A percentile compares a stretch with the other conserved stretches of the same genome.
Evolutionary conservation across 2,888 invertebrate species (phyloP).

Genomic region (Thera obeliscata): DNA sequence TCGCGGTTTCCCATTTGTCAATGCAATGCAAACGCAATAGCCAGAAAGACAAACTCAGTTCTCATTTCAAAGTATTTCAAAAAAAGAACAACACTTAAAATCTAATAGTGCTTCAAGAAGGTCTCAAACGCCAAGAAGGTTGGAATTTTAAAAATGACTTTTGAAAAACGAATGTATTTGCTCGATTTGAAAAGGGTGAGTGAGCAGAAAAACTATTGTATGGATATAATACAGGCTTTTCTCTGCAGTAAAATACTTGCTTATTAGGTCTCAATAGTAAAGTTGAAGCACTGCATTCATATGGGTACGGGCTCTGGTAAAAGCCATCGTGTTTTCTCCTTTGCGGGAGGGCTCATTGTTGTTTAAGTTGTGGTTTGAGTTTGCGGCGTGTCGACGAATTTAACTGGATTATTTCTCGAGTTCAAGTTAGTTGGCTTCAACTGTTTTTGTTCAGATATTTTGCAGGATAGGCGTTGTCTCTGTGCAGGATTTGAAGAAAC

Average conservation of each 20-base stretch:
- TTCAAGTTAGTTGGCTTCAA: slow-evolving; percentile 56
- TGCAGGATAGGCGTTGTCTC: slow-evolving; percentile 13
- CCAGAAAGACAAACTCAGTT: too few species aligned
- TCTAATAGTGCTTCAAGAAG: background rate
- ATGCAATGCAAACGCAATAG: too few species aligned
- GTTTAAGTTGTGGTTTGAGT: slow-evolving; percentile 65
- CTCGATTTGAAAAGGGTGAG: too few species aligned
- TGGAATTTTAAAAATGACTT: too few species aligned
- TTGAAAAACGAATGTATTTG: too few species aligned
- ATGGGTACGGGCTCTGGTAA: slow-evolving; percentile 1
- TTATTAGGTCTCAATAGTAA: background rate
- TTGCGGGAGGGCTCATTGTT: slow-evolving; percentile 62
- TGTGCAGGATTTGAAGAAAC: slow-evolving; percentile 11
- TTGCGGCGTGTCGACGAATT: slow-evolving; percentile 64
- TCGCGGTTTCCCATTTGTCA: too few species aligned
- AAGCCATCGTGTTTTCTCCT: slow-evolving; percentile 42
- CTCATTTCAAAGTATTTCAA: background rate
- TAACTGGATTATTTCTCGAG: slow-evolving; percentile 68
- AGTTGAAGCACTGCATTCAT: slow-evolving; percentile 19
- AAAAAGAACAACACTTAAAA: background rate
- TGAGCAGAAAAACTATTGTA: too few species aligned
- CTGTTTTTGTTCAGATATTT: slow-evolving; percentile 38
- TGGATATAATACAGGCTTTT: too few species aligned
- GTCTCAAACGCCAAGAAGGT: too few species aligned
- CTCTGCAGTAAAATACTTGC: too few species aligned